These are phyloP conservation scores for Esox niger DNA, from an alignment of 2,113 vertebrate genomes.

Conservation along the genomic window DNA sequence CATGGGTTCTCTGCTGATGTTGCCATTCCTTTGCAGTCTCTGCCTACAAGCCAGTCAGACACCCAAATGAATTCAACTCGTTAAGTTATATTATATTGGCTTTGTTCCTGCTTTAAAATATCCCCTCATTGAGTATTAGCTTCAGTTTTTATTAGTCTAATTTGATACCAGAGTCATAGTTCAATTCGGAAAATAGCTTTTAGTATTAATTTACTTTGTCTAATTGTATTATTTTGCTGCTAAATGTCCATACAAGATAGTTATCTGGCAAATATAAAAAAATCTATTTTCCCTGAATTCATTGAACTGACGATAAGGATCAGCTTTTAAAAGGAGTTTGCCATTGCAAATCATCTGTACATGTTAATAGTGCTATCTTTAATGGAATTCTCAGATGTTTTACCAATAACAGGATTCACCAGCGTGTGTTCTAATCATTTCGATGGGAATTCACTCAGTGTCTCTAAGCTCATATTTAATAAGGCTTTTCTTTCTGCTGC, in stretches of 20 bases:
- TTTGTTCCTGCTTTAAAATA: conserved; percentile 58
- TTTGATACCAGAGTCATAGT: conserved; percentile 62
- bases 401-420: conserved; percentile 38
- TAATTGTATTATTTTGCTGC: conserved; percentile 57
- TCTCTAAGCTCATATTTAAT: conserved; percentile 23
- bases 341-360: conserved; percentile 42
- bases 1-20: too few relatives aligned
- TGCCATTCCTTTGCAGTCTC: too few relatives aligned
- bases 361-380: conserved; percentile 37
- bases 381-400: conserved; percentile 24
- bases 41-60: conserved; percentile 60
- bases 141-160: conserved; percentile 62
- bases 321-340: conserved; percentile 42
- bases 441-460: conserved; percentile 20
- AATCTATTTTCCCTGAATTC: conserved; percentile 36
- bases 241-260: conserved; percentile 40
- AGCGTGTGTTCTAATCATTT: conserved; percentile 33
- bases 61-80: conserved; percentile 56
- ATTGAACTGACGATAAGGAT: not conserved
- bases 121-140: conserved; percentile 56
- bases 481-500: conserved; percentile 12
- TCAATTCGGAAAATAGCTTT: conserved; percentile 62
- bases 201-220: conserved; percentile 64
- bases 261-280: conserved; percentile 32
- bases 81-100: conserved; percentile 59